Evolutionary conservation across 2,888 invertebrate species (phyloP), one percentile per base, ranked within the genome.

Genomic region (Meteorus colon): DNA sequence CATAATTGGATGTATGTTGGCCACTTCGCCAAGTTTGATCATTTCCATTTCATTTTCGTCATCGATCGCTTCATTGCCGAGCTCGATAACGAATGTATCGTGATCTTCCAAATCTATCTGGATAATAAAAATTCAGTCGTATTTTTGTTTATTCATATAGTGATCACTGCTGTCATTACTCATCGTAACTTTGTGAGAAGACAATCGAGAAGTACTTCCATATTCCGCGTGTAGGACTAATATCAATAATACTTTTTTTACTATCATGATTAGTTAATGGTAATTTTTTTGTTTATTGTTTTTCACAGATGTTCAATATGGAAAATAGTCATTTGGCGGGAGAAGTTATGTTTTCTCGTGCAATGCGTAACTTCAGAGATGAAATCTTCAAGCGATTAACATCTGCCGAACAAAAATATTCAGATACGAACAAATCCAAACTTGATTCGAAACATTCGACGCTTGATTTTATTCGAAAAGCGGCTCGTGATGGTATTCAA

Each of bases 341-440:
- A 0, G 94, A 95, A 88, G 92, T 95, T n/a, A 91, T 91, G 76
- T 95, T 94, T 86, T 93, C 94, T 29, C 93, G 94, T 87, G 93
- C 93, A 79, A 90, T 95, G 67, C 91, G 89, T 81, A 90, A 90
- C 78, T 87, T 93, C 77, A 90, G 90, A 48, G 90, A 91, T 77
- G 89, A 91, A 14, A 92, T 92, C 82, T 90, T 90, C 71, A 91
- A 92, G 80, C 90, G 93, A 76, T 85, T 87, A 2, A 89, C 48
- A 16, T 4, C 62, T 19, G 31, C 16, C 34, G 4, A n/a, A 14
- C 24, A 74, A 90, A 19, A 55, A 24, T 19, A 5, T 55, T 19
- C 19, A 2, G 55, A 55, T 4, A 45, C 90, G 90, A 85, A 92
- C 90, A 85, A 90, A 86, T 73, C 76, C 14, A 81, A 86, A 73